Percentiles rank a stretch among this genome's conserved stretches.
Evolutionary conservation across 2,797 vertebrate species (phyloP).

Genomic region (Carcharodon carcharias): DNA sequence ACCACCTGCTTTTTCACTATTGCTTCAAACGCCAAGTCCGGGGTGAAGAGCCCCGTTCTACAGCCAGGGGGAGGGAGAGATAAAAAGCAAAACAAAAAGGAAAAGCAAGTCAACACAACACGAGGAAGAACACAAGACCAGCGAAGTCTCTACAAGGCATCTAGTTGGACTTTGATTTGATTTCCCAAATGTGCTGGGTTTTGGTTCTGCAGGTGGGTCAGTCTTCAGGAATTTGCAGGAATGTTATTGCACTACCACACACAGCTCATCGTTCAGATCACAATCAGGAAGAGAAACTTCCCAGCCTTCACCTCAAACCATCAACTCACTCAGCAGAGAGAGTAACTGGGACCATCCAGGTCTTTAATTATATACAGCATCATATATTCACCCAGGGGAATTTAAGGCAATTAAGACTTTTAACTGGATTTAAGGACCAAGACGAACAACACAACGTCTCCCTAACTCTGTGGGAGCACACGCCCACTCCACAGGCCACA

Average conservation of each 20-base stretch:
- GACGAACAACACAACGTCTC: not conserved
- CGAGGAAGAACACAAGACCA: not conserved
- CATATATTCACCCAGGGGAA: too few species aligned
- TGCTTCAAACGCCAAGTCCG: conserved; percentile 95
- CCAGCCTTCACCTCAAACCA: too few species aligned
- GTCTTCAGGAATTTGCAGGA: not conserved
- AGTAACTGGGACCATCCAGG: not conserved
- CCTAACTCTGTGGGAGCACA: not conserved
- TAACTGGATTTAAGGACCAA: not conserved
- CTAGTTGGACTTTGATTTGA: not conserved
- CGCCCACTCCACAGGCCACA: too few species aligned
- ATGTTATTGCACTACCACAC: not conserved
- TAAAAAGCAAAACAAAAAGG: conserved; percentile 43
- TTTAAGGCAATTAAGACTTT: not conserved
- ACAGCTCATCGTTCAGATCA: too few species aligned
- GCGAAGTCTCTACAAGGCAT: not conserved
- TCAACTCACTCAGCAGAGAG: too few species aligned
- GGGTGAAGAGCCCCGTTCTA: conserved; percentile 96
- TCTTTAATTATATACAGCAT: too few species aligned
- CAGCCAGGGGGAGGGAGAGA: conserved; percentile 44
- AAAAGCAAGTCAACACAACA: conserved; percentile 10
- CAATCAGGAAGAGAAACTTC: too few species aligned
- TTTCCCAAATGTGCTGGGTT: not conserved
- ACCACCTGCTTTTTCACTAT: conserved; percentile 98
- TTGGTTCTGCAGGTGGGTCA: not conserved